A percentile compares a stretch with the other conserved stretches of the same genome.
phyloP scores from a whole-genome alignment of 2,797 vertebrate genomes.

The Glossophaga mutica region DNA sequence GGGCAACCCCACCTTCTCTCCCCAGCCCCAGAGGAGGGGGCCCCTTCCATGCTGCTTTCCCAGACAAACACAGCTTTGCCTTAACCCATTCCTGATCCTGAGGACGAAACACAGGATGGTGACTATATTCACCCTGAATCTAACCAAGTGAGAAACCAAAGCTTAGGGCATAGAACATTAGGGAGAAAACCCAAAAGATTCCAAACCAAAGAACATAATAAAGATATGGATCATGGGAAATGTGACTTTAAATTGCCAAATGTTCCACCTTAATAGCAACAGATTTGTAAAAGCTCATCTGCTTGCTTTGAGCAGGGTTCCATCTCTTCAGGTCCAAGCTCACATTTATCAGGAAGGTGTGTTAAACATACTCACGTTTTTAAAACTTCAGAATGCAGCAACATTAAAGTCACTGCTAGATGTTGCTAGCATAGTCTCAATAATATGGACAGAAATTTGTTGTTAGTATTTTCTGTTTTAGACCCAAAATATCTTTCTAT shows the following conservation, averaged over 20 bases:
- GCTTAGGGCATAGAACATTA: neutral
- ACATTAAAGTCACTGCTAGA: neutral
- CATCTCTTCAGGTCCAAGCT: neutral
- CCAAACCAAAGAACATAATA: neutral
- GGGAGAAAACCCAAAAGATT: neutral
- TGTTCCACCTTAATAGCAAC: neutral
- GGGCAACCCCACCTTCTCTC: neutral
- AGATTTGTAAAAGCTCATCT: neutral
- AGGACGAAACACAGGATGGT: neutral
- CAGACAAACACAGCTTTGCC: neutral
- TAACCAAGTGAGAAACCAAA: constrained; percentile 12
- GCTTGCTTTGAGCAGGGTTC: neutral
- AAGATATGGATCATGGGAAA: neutral
- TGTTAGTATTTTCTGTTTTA: neutral
- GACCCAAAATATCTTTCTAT: neutral
- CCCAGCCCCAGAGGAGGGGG: neutral
- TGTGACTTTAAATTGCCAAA: neutral
- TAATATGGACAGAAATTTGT: neutral
- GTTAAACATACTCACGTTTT: neutral
- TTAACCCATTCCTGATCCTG: neutral
- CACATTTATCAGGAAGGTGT: neutral
- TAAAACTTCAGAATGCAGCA: neutral
- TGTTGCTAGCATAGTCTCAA: neutral
- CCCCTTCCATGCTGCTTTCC: neutral
- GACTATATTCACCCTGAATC: neutral